Percentiles rank a stretch among this genome's conserved stretches.
phyloP scores from a whole-genome alignment of 1,140 invertebrate genomes.

The Berghia stephanieae region DNA sequence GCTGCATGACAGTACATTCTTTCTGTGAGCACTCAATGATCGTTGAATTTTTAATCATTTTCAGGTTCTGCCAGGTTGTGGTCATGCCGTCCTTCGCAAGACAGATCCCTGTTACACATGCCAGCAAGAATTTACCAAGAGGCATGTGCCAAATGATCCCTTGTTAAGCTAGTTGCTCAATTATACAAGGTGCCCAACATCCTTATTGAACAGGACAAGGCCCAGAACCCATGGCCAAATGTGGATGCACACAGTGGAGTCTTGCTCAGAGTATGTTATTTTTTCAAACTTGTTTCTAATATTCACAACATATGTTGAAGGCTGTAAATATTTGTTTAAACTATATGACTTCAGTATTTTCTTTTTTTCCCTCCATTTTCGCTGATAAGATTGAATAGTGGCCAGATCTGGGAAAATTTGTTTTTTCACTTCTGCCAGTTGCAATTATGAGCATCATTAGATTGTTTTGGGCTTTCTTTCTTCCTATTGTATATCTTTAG shows the following conservation, averaged over 20 bases:
- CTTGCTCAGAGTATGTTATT: slow-evolving; percentile 81
- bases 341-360: too few species aligned
- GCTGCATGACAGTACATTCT: too few species aligned
- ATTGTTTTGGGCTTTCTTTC: too few species aligned
- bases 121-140: slow-evolving; percentile 93
- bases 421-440: too few species aligned
- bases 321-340: too few species aligned
- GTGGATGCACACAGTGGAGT: slow-evolving; percentile 98
- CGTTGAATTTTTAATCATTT: slow-evolving; percentile 11
- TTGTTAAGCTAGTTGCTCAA: slow-evolving; percentile 91
- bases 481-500: too few species aligned
- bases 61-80: slow-evolving; percentile 93
- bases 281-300: too few species aligned
- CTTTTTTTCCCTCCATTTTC: too few species aligned
- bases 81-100: slow-evolving; percentile 95
- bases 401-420: not conserved
- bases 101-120: slow-evolving; percentile 95
- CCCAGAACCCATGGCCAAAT: slow-evolving; percentile 99
- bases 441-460: too few species aligned
- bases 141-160: slow-evolving; percentile 91
- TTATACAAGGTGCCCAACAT: slow-evolving; percentile 91
- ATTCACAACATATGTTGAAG: too few species aligned
- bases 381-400: slow-evolving; percentile 14
- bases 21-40: not conserved
- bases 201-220: slow-evolving; percentile 92